Evolutionary conservation across 2,888 invertebrate genomes (phyloP), one percentile per base, ranked within the genome.

Genomic region (Taphrorychus bicolor): DNA sequence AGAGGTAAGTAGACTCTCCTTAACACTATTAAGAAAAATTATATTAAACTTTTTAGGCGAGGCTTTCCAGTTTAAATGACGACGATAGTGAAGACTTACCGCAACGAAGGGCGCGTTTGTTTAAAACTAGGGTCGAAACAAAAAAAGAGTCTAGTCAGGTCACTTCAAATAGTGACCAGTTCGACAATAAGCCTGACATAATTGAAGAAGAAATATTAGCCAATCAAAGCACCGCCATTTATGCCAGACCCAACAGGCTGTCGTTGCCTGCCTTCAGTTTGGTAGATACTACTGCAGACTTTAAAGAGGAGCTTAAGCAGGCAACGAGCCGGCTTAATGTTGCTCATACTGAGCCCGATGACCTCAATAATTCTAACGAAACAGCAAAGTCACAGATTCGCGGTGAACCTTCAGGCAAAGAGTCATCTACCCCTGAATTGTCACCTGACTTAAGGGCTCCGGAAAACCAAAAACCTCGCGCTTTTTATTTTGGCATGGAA

Each of bases 401-500:
- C 62, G 74, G 87, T 76, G 87, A 87, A 32, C 87, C 87, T 1
- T 87, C 87, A 5, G 88, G 88, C 1, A 88, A 88, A 73, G 88
- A 88, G 77, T 88, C 88, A 1, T 86, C 87, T 2, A 86, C 87
- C 0, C 87, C 87, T 0, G 88, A 88, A 79, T 85, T 85, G 76
- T 85, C 86, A 0, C 86, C 87, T 0, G 80, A 69, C 51, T 60
- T 66, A 59, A 74, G 63, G 72, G 72, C 69, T 19, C 71, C 69
- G 11, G 71, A 70, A 48, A 74, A 74, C 54, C 76, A 75, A 48
- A 81, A 83, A 70, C 82, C 85, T 17, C 88, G 87, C 76, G 87
- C 85, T 11, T 93, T 93, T 81, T 93, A 93, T 82, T 93, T 93
- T 77, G 92, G 93, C 40, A 92, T 93, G 92, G 88, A 88, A 71